These are phyloP conservation scores for Eupsilia transversa DNA, from an alignment of 2,888 invertebrate genomes.

Conservation along the genomic window DNA sequence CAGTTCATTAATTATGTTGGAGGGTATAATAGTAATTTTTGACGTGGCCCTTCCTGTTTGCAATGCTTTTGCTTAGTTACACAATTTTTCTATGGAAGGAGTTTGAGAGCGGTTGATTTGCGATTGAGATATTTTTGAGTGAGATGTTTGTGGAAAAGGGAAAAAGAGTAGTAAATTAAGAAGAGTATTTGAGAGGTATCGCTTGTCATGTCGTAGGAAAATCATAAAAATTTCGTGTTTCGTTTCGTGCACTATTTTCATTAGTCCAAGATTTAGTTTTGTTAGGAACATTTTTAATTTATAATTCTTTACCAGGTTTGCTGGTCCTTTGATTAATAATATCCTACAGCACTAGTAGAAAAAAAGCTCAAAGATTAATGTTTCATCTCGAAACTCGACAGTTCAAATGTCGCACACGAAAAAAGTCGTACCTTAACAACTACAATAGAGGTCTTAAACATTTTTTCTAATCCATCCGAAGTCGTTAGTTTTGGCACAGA, in stretches of 20 bases:
- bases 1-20: constrained; percentile 89
- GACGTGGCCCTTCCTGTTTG: constrained; percentile 90
- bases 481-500: constrained; percentile 87
- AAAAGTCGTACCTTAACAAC: constrained; percentile 27
- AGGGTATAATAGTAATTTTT: constrained; percentile 89
- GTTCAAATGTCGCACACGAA: constrained; percentile 50
- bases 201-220: not conserved
- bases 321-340: not conserved
- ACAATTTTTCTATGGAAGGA: constrained; percentile 82
- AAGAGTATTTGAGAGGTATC: not conserved
- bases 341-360: not conserved
- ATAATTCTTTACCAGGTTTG: not conserved
- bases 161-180: not conserved
- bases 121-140: constrained; percentile 2
- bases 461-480: constrained; percentile 73
- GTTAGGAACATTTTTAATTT: not conserved
- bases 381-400: constrained; percentile 13
- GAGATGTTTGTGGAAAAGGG: constrained; percentile 6
- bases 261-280: not conserved
- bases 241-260: not conserved
- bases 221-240: not conserved
- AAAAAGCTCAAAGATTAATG: constrained; percentile 32
- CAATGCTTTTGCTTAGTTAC: constrained; percentile 85
- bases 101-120: constrained; percentile 48
- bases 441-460: constrained; percentile 40